Evolutionary conservation across 2,888 invertebrate species (phyloP), one percentile per base, ranked within the genome.

Genomic region (Peribatodes rhomboidaria): DNA sequence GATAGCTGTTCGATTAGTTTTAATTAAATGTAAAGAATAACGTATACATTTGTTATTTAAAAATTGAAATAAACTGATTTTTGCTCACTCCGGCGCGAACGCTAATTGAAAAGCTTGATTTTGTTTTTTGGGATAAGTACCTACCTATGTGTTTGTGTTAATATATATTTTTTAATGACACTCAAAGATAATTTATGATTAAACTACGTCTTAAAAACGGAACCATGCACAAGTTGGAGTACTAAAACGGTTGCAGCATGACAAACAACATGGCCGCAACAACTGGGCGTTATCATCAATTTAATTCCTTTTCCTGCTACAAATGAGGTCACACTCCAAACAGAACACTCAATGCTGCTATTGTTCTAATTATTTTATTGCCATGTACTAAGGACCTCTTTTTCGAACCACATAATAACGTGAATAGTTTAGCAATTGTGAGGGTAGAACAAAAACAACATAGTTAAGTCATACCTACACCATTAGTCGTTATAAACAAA

Each of bases 321-420:
- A 84, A 91, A 91, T 92, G 92, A 92, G 92, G 92, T 92, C 92
- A 92, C 85, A 88, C 86, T 83, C 79, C 82, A 86, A 84, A 87
- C 84, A 84, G 75, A 67, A 79, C 73, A 80, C 78, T 80, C 75
- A 77, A 80, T 69, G 79, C 67, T 76, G 71, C 69, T 70, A 72
- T 74, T 76, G 76, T 69, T 64, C 16, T 53, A 65, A 67, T 61
- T 71, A 71, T 67, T 65, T 59, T 64, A 65, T 66, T 65, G 53
- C 54, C 37, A 35, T 4, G 11, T 35, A 49, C n/a, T 44, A 42
- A 47, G 39, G 16, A 47, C 47, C 10, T 41, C 49, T 57, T 61
- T 33, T 16, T 61, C 42, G 39, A 18, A 54, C 13, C 31, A 22
- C 14, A 20, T 18, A 20, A n/a, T 3, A 31, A 42, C 2, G 18